Evolutionary conservation across 2,888 invertebrate species (phyloP), one percentile per base, ranked within the genome.

Genomic region (Amblyjoppa proteus): DNA sequence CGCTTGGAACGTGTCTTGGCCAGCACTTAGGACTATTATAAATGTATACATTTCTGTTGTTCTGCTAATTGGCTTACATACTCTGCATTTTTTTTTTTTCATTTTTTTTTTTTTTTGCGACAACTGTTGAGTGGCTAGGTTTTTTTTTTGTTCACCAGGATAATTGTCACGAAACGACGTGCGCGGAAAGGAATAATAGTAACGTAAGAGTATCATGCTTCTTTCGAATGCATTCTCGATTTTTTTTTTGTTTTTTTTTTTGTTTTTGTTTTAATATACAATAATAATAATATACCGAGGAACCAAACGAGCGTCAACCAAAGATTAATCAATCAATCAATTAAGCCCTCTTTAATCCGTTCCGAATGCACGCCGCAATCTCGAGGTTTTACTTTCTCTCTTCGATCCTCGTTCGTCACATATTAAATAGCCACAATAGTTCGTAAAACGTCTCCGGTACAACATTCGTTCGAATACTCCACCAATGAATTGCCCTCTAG

Each of bases 11-110:
- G 92, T 91, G 91, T 91, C 90, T 89, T 90, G 90, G 90, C 90
- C 89, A 90, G 91, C 87, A 89, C 92, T 93, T 93, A 93, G 88
- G 45, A 86, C 92, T 93, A 93, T 93, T 79, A 90, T 92, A 93
- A 91, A 93, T 93, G 93, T 93, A 92, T 93, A 93, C 92, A 92
- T 91, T 91, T 93, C 91, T 92, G 92, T 92, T 92, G 91, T 92
- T 91, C 45, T 91, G 91, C 92, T 93, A 93, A 93, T 93, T 93
- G 91, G 92, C 91, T 91, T 92, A 93, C 92, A 94, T 94, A 93
- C 90, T 92, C 90, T 90, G 91, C 91, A 90, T 92, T 91, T 70
- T 64, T 49, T 73, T 73, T 77, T 41, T 90, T 49, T 73, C 20
- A 71, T 41, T 90, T 91, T 56, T 76, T 31, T 76, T 31, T 77